Percentiles rank a stretch among this genome's conserved stretches.
Evolutionary conservation across 2,797 vertebrate genomes (phyloP).

Genomic region (Spinus pinus): DNA sequence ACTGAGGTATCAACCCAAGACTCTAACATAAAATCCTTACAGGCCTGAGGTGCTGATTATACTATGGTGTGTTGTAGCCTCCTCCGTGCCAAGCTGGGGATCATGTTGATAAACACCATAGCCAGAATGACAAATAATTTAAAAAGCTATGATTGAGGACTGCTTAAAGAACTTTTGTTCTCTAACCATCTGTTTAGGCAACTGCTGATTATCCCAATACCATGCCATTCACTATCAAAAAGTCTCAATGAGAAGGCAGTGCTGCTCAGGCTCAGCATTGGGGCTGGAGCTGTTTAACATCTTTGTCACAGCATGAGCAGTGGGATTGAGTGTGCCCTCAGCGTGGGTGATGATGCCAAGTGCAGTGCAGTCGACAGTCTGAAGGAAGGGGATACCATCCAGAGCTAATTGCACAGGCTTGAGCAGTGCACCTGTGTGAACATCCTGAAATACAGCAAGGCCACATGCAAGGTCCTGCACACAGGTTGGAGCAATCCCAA

Average conservation of each 20-base stretch:
- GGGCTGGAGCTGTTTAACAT: background rate
- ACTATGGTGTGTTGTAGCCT: background rate
- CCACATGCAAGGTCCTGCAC: background rate
- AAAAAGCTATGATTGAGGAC: background rate
- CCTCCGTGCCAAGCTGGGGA: background rate
- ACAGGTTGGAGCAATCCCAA: fast-evolving
- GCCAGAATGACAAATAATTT: background rate
- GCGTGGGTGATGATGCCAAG: background rate
- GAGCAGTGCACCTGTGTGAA: background rate
- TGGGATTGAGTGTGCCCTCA: background rate
- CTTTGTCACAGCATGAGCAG: background rate
- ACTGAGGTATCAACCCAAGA: background rate
- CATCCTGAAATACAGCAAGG: background rate
- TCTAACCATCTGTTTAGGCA: background rate
- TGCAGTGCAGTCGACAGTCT: fast-evolving
- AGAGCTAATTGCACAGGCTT: too few species aligned
- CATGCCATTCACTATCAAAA: background rate
- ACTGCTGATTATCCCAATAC: background rate
- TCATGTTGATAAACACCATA: background rate
- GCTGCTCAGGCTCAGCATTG: background rate
- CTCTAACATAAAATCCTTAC: background rate
- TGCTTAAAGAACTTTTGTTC: background rate
- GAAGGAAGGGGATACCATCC: background rate
- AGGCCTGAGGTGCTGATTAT: background rate
- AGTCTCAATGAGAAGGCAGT: background rate